Evolutionary conservation across 2,888 invertebrate species (phyloP).

Genomic region (Monopis laevigella): DNA sequence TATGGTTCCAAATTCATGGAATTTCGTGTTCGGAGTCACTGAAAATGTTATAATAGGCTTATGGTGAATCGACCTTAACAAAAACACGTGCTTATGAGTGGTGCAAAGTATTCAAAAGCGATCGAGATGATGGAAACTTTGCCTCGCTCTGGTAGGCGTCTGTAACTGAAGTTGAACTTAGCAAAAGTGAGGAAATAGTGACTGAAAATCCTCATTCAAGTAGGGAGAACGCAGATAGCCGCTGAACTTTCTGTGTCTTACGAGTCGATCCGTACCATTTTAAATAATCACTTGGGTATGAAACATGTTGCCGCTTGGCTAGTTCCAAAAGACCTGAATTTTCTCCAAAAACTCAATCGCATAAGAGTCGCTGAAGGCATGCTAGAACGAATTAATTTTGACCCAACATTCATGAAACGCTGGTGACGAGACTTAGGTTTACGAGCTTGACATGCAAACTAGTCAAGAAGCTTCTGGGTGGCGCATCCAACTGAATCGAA

Average conservation of each 20-base stretch:
- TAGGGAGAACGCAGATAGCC: constrained; percentile 9
- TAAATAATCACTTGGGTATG: constrained; percentile 19
- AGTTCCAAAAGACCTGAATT: constrained; percentile 19
- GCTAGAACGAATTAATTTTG: constrained; percentile 13
- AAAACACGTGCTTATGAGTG: no score
- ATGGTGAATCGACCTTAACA: no score
- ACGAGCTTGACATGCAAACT: constrained; percentile 9
- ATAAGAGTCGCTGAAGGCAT: constrained; percentile 18
- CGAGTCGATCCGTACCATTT: constrained; percentile 16
- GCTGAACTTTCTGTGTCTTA: constrained; percentile 15
- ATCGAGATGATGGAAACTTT: constrained; percentile 1
- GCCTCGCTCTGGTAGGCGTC: not conserved
- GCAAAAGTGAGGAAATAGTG: no score
- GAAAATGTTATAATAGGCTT: not conserved
- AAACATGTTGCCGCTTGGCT: constrained; percentile 21
- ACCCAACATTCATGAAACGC: constrained; percentile 12
- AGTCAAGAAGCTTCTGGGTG: constrained; percentile 2
- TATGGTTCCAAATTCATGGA: not conserved
- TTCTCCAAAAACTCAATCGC: constrained; percentile 19
- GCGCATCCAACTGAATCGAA: constrained; percentile 5
- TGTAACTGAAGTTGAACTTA: constrained; percentile 9
- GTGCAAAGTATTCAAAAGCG: constrained; percentile 1
- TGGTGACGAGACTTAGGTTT: constrained; percentile 8
- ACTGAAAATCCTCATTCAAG: no score
- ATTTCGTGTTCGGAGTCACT: not conserved